phyloP scores from a whole-genome alignment of 2,797 vertebrate species.

The Pagetopsis macropterus region DNA sequence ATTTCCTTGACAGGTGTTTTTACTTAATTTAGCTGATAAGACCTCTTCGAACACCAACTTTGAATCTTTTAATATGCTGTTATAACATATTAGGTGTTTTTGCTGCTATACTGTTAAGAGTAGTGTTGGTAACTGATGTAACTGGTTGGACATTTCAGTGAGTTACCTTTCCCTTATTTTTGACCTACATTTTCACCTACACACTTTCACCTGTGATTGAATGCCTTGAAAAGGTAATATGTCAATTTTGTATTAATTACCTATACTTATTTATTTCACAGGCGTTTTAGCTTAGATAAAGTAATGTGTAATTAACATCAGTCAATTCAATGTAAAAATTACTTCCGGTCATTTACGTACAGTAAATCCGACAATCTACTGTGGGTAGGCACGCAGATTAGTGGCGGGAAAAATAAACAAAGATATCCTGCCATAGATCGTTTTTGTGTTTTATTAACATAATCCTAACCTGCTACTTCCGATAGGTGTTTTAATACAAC shows the following conservation, averaged over 20 bases:
- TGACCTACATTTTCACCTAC: not conserved
- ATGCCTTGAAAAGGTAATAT: too few relatives aligned
- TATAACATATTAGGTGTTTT: too few relatives aligned
- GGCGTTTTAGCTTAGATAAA: not conserved
- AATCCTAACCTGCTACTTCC: not conserved
- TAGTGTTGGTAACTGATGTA: not conserved
- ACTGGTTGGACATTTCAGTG: not conserved
- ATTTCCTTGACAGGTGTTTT: not conserved
- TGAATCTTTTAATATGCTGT: not conserved
- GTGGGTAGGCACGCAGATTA: not conserved
- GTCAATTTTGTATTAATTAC: not conserved
- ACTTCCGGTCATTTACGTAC: not conserved
- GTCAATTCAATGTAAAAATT: not conserved
- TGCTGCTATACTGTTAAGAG: not conserved
- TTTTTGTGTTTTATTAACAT: not conserved
- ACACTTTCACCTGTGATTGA: not conserved
- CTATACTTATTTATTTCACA: too few relatives aligned
- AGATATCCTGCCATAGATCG: fast-evolving
- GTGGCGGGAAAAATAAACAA: conserved; percentile 42
- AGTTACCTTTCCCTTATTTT: not conserved
- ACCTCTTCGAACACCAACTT: not conserved
- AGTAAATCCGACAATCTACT: not conserved
- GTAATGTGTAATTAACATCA: not conserved
- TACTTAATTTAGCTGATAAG: not conserved
- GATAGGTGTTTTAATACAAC: not conserved